Conservation (phyloP, 1,140 invertebrate genomes). For the Drosophila subobscura region DNA sequence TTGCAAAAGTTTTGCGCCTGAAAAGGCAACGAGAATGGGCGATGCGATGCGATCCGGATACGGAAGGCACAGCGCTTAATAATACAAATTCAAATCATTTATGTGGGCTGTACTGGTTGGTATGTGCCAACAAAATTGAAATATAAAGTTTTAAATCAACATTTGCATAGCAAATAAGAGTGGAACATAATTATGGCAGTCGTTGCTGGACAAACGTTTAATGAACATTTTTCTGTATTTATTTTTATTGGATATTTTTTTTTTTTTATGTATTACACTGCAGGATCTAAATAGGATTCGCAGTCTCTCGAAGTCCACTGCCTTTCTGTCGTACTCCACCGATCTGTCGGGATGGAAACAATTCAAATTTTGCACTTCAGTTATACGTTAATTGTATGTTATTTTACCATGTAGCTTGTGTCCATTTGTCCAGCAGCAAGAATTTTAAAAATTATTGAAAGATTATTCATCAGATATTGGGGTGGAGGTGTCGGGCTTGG, state of each 20-base stretch:
- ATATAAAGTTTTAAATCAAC: slow-evolving; percentile 26
- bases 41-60: too few relatives aligned
- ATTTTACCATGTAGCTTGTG: too few relatives aligned
- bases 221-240: background rate
- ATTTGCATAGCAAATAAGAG: slow-evolving; percentile 15
- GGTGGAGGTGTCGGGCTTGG: slow-evolving; percentile 77
- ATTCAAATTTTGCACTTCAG: too few relatives aligned
- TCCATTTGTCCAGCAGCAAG: too few relatives aligned
- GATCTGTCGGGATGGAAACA: too few relatives aligned
- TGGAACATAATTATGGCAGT: slow-evolving; percentile 7
- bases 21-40: slow-evolving; percentile 13
- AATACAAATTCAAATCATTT: slow-evolving; percentile 35
- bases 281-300: too few relatives aligned
- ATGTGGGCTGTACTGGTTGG: background rate
- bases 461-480: too few relatives aligned
- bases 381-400: too few relatives aligned
- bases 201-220: background rate
- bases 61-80: slow-evolving; percentile 10
- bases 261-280: too few relatives aligned
- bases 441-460: too few relatives aligned
- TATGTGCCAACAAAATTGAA: slow-evolving; percentile 23
- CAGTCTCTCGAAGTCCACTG: too few relatives aligned
- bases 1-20: slow-evolving; percentile 68
- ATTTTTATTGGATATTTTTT: background rate
- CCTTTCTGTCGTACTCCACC: too few relatives aligned